A percentile compares a stretch with the other conserved stretches of the same genome.
Evolutionary conservation across 2,113 vertebrate genomes (phyloP).

Genomic region (Phalacrocorax aristotelis): DNA sequence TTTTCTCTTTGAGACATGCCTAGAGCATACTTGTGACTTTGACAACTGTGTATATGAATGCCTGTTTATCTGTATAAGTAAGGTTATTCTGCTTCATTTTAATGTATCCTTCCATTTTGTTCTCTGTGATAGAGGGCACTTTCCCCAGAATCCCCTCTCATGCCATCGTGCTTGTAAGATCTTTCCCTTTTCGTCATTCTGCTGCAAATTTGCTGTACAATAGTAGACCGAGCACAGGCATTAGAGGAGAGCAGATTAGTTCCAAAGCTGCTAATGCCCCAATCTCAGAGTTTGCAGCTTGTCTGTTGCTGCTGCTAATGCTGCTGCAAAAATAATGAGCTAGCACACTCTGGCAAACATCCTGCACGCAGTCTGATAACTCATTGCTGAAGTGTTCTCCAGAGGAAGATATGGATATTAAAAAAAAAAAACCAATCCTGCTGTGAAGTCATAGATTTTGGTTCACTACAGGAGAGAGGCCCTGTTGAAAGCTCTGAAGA

Average conservation of each 20-base stretch:
- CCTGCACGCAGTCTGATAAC: neutral
- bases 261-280: neutral
- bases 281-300: accelerated
- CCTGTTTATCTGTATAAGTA: neutral
- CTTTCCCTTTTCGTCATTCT: neutral
- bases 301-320: neutral
- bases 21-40: neutral
- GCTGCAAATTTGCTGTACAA: neutral
- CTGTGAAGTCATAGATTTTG: neutral
- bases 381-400: neutral
- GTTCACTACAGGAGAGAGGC: neutral
- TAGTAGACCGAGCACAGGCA: neutral
- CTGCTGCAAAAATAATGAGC: neutral
- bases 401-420: neutral
- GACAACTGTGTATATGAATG: neutral
- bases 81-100: neutral
- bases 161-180: neutral
- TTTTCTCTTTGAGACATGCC: neutral
- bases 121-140: neutral
- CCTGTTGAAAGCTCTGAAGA: neutral
- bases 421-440: no score
- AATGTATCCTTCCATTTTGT: neutral
- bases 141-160: neutral
- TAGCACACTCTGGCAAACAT: neutral
- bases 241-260: slow-evolving; percentile 2